Conservation (phyloP, 2,888 invertebrate genomes). For the Oegoconia quadripuncta region DNA sequence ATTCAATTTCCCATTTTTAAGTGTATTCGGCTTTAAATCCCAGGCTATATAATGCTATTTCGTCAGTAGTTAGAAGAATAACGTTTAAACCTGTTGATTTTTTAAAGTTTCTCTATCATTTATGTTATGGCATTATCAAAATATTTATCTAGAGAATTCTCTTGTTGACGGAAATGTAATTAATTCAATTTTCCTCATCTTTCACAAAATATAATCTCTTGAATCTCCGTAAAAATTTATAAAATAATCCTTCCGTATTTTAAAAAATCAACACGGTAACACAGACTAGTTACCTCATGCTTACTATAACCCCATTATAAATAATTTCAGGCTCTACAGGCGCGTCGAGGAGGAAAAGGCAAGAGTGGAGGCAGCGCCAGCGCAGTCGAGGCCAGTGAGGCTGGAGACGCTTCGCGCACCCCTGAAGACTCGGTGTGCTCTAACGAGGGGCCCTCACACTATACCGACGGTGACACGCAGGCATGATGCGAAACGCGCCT, state of each 20-base stretch:
- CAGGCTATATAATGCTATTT: slow-evolving; percentile 13
- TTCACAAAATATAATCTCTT: too few species aligned
- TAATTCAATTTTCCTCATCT: too few species aligned
- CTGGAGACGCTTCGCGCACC: slow-evolving; percentile 88
- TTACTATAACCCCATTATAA: neutral
- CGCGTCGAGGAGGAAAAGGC: slow-evolving; percentile 79
- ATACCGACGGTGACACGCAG: slow-evolving; percentile 78
- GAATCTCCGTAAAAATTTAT: too few species aligned
- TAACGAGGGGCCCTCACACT: slow-evolving; percentile 88
- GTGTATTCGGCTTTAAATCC: slow-evolving; percentile 9
- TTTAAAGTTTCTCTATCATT: neutral
- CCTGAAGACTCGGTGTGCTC: slow-evolving; percentile 96
- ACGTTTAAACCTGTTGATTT: slow-evolving; percentile 17
- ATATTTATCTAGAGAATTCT: too few species aligned
- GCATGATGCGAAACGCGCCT: slow-evolving; percentile 44
- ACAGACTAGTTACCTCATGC: neutral
- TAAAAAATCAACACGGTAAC: too few species aligned
- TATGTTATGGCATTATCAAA: neutral
- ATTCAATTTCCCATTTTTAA: neutral
- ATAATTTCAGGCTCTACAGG: slow-evolving; percentile 84
- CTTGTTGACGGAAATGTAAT: too few species aligned
- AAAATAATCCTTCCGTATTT: too few species aligned
- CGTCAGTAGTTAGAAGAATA: slow-evolving; percentile 13
- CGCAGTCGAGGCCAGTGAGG: slow-evolving; percentile 84
- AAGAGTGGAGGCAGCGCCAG: slow-evolving; percentile 68